Conservation (phyloP, 2,888 invertebrate species). For the Rhyacophila evoluta region DNA sequence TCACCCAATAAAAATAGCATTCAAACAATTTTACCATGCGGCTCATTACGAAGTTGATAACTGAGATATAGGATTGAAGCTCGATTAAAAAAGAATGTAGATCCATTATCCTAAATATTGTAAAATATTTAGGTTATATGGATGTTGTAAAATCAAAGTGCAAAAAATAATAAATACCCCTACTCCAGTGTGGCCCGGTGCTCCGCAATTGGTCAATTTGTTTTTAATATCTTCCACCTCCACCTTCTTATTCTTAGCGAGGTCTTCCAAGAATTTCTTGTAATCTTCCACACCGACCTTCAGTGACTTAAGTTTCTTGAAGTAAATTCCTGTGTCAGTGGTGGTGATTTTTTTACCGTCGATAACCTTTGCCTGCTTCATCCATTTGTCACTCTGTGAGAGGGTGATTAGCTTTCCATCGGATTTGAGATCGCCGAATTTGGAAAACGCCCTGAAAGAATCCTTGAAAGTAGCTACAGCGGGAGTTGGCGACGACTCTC, state of each 20-base stretch:
- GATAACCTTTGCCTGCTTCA: slow-evolving; percentile 90
- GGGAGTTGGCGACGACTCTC: slow-evolving; percentile 49
- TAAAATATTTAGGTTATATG: too few relatives aligned
- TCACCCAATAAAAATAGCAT: too few relatives aligned
- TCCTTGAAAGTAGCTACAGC: slow-evolving; percentile 63
- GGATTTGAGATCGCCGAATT: slow-evolving; percentile 88
- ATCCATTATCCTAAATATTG: too few relatives aligned
- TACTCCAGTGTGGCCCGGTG: slow-evolving; percentile 74
- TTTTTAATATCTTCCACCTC: slow-evolving; percentile 83
- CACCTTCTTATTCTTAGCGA: slow-evolving; percentile 86
- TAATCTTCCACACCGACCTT: slow-evolving; percentile 84
- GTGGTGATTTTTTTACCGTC: slow-evolving; percentile 88
- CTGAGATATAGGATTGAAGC: too few relatives aligned
- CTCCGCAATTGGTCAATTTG: slow-evolving; percentile 84
- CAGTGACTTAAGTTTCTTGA: slow-evolving; percentile 87
- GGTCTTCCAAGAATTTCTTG: slow-evolving; percentile 85
- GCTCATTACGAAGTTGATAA: too few relatives aligned
- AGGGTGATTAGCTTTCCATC: slow-evolving; percentile 88
- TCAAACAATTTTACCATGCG: too few relatives aligned
- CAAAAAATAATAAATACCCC: slow-evolving; percentile 59
- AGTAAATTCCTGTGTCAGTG: slow-evolving; percentile 90
- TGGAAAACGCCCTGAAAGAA: slow-evolving; percentile 83
- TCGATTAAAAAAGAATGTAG: too few relatives aligned
- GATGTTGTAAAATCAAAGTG: neutral
- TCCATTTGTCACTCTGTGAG: slow-evolving; percentile 94